A percentile compares a stretch with the other conserved stretches of the same genome.
Conservation (phyloP, 2,888 invertebrate species). For the Nezara viridula region DNA sequence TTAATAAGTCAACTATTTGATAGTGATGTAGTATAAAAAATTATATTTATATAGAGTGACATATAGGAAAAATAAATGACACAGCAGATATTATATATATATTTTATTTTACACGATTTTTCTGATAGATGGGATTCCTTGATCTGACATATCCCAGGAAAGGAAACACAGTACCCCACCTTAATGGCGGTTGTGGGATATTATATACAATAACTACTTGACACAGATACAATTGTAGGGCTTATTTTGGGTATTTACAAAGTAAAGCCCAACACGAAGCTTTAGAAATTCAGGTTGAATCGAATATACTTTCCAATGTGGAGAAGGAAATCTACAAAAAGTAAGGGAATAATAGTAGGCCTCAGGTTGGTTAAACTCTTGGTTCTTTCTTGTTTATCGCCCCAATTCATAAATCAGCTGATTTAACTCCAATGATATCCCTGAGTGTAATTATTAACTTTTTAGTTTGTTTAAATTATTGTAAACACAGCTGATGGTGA, state of each 20-base stretch:
- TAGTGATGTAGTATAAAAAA: slow-evolving; percentile 55
- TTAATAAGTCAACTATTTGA: too few species aligned
- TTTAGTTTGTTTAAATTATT: slow-evolving; percentile 11
- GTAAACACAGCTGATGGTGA: slow-evolving; percentile 24
- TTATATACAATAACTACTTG: slow-evolving; percentile 59
- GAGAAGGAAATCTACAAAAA: slow-evolving; percentile 42
- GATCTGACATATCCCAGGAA: slow-evolving; percentile 51
- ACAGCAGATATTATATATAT: slow-evolving; percentile 50
- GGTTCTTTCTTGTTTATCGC: slow-evolving; percentile 56
- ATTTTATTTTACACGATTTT: slow-evolving; percentile 59
- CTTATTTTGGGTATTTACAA: slow-evolving; percentile 58
- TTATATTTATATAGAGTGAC: neutral
- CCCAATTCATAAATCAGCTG: slow-evolving; percentile 49
- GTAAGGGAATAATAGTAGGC: slow-evolving; percentile 57
- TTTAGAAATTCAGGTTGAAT: slow-evolving; percentile 57
- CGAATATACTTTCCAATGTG: slow-evolving; percentile 27
- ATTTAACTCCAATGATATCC: slow-evolving; percentile 39
- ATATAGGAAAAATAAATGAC: neutral
- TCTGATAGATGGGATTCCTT: slow-evolving; percentile 56
- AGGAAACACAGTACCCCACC: slow-evolving; percentile 53
- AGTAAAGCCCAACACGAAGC: slow-evolving; percentile 55
- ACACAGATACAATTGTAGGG: slow-evolving; percentile 58
- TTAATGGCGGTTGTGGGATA: slow-evolving; percentile 42
- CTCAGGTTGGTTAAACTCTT: slow-evolving; percentile 57
- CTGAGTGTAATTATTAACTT: slow-evolving; percentile 54